Base-by-base conservation (phyloP, 2,797 vertebrate genomes). In the Melanotaenia maccullochi region DNA sequence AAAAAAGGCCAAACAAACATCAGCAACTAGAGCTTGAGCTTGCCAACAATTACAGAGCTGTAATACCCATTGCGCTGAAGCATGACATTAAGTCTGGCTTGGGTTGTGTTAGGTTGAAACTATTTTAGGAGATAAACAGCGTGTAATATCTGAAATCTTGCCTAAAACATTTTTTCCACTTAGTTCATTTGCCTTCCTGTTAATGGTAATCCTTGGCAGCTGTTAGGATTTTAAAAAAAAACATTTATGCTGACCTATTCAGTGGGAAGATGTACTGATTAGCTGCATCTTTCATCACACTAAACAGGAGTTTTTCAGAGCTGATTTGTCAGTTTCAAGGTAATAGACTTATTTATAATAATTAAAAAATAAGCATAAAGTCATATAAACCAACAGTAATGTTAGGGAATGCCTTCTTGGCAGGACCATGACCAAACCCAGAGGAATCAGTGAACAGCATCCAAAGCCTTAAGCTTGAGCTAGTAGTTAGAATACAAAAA, bases 81-180 rank as follows among this genome's bases (percentile, higher is more conserved):
- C 75, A 33, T 86, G 85, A 79, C 89, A 86, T 90, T 87, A 70
- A 85, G 64, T 66, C 64, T 71, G 64, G 49, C 60, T 79, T 51
- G 58, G 68, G 28, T 71, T 84, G 63, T 76, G 62, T 62, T 60
- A 75, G 38, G 59, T 79, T 73, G 35, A 81, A 83, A 81, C 77
- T 76, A 68, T 68, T 60, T 76, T 51, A 18, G 18, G 76, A 71
- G 72, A 70, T 65, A 82, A 82, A 76, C 28, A 60, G 36, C 63
- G 62, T 44, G 51, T 28, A 56, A 40, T 59, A 69, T 52, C 65
- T 52, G 1, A 74, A 79, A 78, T 55, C n/a, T 18, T 38, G 33
- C 22, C 9, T 49, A 33, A 62, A 71, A 65, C 67, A 28, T 0
- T 51, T 58, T 73, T 73, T 61, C 64, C 25, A 22, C 35, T 68